Evolutionary conservation across 2,797 vertebrate species (phyloP).

Genomic region (Trematomus bernacchii): DNA sequence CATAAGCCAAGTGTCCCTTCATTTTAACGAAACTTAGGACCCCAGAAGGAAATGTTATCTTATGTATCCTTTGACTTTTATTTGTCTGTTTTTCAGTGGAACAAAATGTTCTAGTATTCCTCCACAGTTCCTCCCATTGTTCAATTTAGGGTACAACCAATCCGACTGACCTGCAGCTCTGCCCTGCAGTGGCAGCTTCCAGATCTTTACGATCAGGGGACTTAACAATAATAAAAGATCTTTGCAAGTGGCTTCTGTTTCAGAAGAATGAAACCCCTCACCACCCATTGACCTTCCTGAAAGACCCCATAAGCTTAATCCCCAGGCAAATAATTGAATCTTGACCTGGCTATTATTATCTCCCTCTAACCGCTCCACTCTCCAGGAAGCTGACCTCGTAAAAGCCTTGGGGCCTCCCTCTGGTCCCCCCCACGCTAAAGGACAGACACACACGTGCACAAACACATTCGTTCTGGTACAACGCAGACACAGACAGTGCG

Average conservation of each 20-base stretch:
- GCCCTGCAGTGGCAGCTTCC: slow-evolving; percentile 13
- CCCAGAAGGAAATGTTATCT: neutral
- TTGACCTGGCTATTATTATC: slow-evolving; percentile 80
- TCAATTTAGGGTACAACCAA: slow-evolving; percentile 5
- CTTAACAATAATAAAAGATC: slow-evolving; percentile 51
- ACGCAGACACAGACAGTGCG: neutral
- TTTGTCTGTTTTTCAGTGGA: neutral
- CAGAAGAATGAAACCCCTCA: slow-evolving; percentile 46
- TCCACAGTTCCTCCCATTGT: neutral
- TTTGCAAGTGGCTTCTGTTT: slow-evolving; percentile 76
- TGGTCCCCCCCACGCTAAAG: slow-evolving; percentile 32
- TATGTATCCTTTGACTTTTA: neutral
- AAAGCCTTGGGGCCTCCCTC: slow-evolving; percentile 65
- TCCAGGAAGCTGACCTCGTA: slow-evolving; percentile 69
- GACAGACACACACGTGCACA: slow-evolving; percentile 36
- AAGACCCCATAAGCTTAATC: slow-evolving; percentile 79
- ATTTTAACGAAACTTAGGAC: neutral
- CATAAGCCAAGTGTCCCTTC: neutral
- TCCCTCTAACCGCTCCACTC: slow-evolving; percentile 60
- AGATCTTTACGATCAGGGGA: slow-evolving; percentile 52
- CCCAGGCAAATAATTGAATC: slow-evolving; percentile 80
- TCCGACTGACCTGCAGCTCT: slow-evolving; percentile 20
- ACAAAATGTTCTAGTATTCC: neutral
- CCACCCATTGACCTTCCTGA: slow-evolving; percentile 70
- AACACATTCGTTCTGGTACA: slow-evolving; percentile 49